phyloP scores from a whole-genome alignment of 2,888 invertebrate species.

The Clepsis dumicolana region DNA sequence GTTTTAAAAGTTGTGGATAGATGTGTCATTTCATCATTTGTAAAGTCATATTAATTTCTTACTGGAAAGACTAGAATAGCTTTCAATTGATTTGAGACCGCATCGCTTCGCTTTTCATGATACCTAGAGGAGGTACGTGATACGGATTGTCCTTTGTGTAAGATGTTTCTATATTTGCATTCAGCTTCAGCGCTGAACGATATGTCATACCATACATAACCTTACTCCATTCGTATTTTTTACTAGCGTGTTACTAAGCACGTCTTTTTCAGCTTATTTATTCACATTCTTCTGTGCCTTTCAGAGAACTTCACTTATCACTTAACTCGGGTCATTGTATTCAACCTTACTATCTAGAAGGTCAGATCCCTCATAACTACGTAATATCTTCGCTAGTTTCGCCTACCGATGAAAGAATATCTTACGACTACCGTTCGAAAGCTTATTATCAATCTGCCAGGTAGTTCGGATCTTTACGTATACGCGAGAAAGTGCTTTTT shows the following conservation, averaged over 20 bases:
- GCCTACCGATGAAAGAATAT: conserved; percentile 23
- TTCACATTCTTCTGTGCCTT: background rate
- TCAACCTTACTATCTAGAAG: conserved; percentile 24
- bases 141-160: conserved; percentile 8
- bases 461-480: conserved; percentile 14
- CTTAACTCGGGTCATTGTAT: conserved; percentile 23
- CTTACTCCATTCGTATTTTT: background rate
- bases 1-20: too few species aligned
- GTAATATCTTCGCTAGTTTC: background rate
- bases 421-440: conserved; percentile 12
- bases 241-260: background rate
- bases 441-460: conserved; percentile 27
- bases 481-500: conserved; percentile 32
- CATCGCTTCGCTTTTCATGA: background rate
- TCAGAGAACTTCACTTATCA: background rate
- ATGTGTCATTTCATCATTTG: too few species aligned
- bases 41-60: background rate
- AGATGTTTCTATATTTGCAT: conserved; percentile 1
- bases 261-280: background rate
- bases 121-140: background rate
- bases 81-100: background rate
- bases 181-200: conserved; percentile 19
- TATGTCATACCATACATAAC: background rate
- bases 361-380: conserved; percentile 21
- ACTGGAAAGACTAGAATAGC: background rate